Percentiles rank a stretch among this genome's conserved stretches.
phyloP scores from a whole-genome alignment of 1,140 invertebrate genomes.

The Apis dorsata region DNA sequence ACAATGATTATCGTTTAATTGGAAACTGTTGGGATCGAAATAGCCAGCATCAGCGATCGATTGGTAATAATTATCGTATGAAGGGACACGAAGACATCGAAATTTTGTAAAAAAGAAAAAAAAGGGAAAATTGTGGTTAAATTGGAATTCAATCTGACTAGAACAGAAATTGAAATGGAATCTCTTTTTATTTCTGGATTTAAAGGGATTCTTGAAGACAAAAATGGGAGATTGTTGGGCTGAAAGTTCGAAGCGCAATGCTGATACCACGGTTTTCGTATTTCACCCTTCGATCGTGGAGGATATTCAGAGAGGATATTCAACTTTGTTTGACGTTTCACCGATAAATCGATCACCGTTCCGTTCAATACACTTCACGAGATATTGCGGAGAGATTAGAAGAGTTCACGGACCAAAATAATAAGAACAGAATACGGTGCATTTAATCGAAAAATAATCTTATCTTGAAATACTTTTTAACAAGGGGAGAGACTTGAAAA shows the following conservation, averaged over 20 bases:
- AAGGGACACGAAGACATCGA: background rate
- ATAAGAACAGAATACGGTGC: background rate
- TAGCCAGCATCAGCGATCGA: background rate
- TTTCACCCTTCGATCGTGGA: background rate
- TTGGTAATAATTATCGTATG: slow-evolving; percentile 17
- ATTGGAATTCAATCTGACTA: slow-evolving; percentile 4
- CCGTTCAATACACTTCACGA: background rate
- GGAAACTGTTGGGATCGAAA: background rate
- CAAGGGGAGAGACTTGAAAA: no score
- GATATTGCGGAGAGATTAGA: background rate
- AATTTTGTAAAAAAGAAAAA: background rate
- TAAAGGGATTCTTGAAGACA: slow-evolving; percentile 5
- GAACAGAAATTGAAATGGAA: slow-evolving; percentile 36
- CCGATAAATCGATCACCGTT: slow-evolving; percentile 12
- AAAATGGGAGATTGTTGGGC: background rate
- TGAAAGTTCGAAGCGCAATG: background rate
- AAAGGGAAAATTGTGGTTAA: slow-evolving; percentile 3
- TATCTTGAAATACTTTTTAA: no score
- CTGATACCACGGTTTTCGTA: slow-evolving; percentile 8
- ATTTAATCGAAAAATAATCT: no score
- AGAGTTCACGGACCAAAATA: background rate
- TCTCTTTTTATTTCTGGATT: slow-evolving; percentile 32
- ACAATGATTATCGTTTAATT: background rate
- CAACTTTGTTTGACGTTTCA: background rate
- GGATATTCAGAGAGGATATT: background rate